Base-by-base conservation (phyloP, 1,140 invertebrate genomes). In the Ptiloglossa arizonensis region DNA sequence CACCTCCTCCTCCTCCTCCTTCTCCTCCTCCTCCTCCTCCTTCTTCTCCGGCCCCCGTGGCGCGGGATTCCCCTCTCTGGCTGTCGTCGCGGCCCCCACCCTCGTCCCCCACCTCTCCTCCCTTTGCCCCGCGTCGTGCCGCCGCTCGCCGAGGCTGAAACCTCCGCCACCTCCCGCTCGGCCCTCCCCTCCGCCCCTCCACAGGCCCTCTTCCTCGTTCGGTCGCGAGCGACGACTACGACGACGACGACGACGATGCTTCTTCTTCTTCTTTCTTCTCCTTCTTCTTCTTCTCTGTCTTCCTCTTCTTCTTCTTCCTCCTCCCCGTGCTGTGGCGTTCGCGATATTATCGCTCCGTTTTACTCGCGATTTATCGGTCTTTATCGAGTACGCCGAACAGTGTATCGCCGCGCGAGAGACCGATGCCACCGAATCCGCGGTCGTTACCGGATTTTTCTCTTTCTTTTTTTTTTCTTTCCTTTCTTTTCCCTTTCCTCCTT, bases 331-430 rank as follows among this genome's bases (percentile, higher is more conserved):
- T 63, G 73, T 32, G 52, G 62, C 50, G 79, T 77, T 73, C 81
- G 82, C 87, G 91, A 91, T 91, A 91, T 91, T 91, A 92, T 91
- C 90, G 89, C 90, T 91, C 80, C 89, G 88, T 90, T 91, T 90
- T 90, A 91, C 89, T 89, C 87, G 87, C 89, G 89, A 92, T 92
- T 92, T 91, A 92, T 91, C 90, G 89, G 86, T 85, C 87, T 91
- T 91, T 91, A 92, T 92, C 91, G 89, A 91, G 87, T 89, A 88
- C 88, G 90, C 87, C 86, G 41, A 44, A 15, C 29, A 86, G 67
- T 87, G 86, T 87, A 69, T 83, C 83, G 86, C 79, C 76, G 71
- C 68, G 59, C 78, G 62, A 52, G 29, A 11, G 59, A 15, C 79
- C 79, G 78, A 77, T 27, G 54, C 62, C 76, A 68, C 69, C 71